Evolutionary conservation across 2,113 vertebrate genomes (phyloP).

Genomic region (Boulengerochromis microlepis): DNA sequence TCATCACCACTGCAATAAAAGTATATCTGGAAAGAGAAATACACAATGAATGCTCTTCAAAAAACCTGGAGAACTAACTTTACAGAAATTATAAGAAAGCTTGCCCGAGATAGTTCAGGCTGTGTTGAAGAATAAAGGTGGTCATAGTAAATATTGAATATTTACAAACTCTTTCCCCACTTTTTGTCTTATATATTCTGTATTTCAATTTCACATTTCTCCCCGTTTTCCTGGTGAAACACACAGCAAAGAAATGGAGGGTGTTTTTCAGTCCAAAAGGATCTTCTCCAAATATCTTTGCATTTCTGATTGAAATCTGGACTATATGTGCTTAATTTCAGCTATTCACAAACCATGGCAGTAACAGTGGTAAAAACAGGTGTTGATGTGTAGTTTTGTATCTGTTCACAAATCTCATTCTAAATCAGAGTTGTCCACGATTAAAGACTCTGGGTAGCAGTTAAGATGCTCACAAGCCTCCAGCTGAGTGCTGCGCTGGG

Average conservation of each 20-base stretch:
- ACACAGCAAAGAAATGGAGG: not conserved
- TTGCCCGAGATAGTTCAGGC: not conserved
- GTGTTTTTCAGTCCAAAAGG: accelerated
- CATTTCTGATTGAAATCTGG: not conserved
- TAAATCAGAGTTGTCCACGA: accelerated
- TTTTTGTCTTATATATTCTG: not conserved
- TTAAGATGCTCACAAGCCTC: not conserved
- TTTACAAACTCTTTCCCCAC: not conserved
- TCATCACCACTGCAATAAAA: not conserved
- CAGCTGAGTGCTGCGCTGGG: not conserved
- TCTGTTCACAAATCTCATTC: not conserved
- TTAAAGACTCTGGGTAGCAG: not conserved
- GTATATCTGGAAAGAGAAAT: not conserved
- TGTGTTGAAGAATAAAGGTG: not conserved
- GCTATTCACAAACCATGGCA: not conserved
- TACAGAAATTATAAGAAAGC: not conserved
- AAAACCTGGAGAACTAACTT: not conserved
- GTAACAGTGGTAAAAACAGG: not conserved
- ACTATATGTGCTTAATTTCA: not conserved
- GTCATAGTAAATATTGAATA: not conserved
- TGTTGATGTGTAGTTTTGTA: accelerated
- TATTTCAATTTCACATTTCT: not conserved
- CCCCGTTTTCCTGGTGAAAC: not conserved
- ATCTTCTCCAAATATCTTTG: not conserved
- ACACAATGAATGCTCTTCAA: not conserved